phyloP scores from a whole-genome alignment of 2,797 vertebrate species.

The Enteromius fasciolatus region DNA sequence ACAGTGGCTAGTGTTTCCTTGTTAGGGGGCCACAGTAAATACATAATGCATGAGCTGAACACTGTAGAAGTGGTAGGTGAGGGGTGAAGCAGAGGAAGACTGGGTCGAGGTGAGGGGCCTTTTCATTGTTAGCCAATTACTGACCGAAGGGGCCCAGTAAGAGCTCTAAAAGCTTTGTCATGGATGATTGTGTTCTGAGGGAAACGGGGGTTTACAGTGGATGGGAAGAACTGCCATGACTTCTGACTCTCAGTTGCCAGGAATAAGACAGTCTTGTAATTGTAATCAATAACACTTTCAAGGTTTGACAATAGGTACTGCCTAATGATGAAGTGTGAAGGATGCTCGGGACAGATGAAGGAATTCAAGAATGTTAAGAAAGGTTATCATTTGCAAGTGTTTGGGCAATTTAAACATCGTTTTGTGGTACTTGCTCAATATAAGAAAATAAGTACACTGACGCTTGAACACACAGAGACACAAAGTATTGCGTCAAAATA shows the following conservation, averaged over 20 bases:
- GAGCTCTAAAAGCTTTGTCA: slow-evolving; percentile 64
- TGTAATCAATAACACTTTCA: slow-evolving; percentile 31
- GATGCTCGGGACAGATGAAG: background rate
- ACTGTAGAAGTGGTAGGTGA: slow-evolving; percentile 52
- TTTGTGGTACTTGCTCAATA: background rate
- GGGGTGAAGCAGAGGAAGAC: slow-evolving; percentile 54
- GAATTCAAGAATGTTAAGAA: background rate
- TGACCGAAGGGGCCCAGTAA: slow-evolving; percentile 64
- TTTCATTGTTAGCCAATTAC: slow-evolving; percentile 73
- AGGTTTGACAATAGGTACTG: background rate
- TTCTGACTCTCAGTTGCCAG: slow-evolving; percentile 51
- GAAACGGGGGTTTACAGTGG: background rate
- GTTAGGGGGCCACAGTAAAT: slow-evolving; percentile 31
- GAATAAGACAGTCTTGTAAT: slow-evolving; percentile 29
- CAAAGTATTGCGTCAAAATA: background rate
- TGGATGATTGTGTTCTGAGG: slow-evolving; percentile 32
- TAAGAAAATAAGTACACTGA: background rate
- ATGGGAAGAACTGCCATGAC: slow-evolving; percentile 25
- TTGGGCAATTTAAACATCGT: background rate
- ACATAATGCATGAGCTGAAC: slow-evolving; percentile 41
- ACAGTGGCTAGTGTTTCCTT: slow-evolving; percentile 45
- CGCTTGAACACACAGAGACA: background rate
- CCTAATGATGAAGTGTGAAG: background rate
- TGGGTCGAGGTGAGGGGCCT: slow-evolving; percentile 63
- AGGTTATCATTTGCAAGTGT: background rate